A percentile compares a stretch with the other conserved stretches of the same genome.
Evolutionary conservation across 92 coral and sea anemone species (phyloP).

Genomic region (Porites lobata): DNA sequence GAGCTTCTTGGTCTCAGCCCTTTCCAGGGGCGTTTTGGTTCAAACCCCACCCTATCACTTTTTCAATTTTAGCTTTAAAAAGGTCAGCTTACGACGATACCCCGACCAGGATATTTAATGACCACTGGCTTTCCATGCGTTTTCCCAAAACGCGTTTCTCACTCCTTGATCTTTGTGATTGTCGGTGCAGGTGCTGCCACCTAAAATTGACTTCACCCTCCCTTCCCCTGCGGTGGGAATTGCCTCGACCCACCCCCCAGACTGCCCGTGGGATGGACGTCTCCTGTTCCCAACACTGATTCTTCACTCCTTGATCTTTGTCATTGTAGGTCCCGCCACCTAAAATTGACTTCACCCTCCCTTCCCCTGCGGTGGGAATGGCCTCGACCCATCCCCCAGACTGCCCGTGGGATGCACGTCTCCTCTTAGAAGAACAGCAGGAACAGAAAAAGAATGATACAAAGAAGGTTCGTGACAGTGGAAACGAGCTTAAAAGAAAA

Average conservation of each 20-base stretch:
- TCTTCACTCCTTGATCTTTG: background rate
- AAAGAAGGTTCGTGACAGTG: constrained; percentile 82
- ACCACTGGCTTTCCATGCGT: too few relatives aligned
- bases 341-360: constrained; percentile 96
- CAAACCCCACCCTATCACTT: too few relatives aligned
- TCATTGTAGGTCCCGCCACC: constrained; percentile 67
- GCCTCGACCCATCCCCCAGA: constrained; percentile 94
- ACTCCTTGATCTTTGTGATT: background rate
- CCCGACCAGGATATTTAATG: too few relatives aligned
- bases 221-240: background rate
- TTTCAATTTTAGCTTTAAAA: too few relatives aligned
- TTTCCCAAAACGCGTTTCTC: too few relatives aligned
- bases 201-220: background rate
- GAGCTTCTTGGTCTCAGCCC: too few relatives aligned
- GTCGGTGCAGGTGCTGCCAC: background rate
- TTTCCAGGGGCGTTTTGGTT: too few relatives aligned
- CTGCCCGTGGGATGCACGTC: constrained; percentile 96
- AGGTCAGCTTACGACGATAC: too few relatives aligned
- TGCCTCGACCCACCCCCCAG: too few relatives aligned
- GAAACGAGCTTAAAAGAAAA: constrained; percentile 69
- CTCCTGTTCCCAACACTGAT: constrained; percentile 33
- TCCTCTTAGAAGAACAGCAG: constrained; percentile 87
- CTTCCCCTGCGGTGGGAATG: constrained; percentile 96
- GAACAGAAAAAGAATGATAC: constrained; percentile 75
- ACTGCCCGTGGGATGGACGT: constrained; percentile 41